Base-by-base conservation (phyloP, 2,888 invertebrate genomes). In the Icerya purchasi region DNA sequence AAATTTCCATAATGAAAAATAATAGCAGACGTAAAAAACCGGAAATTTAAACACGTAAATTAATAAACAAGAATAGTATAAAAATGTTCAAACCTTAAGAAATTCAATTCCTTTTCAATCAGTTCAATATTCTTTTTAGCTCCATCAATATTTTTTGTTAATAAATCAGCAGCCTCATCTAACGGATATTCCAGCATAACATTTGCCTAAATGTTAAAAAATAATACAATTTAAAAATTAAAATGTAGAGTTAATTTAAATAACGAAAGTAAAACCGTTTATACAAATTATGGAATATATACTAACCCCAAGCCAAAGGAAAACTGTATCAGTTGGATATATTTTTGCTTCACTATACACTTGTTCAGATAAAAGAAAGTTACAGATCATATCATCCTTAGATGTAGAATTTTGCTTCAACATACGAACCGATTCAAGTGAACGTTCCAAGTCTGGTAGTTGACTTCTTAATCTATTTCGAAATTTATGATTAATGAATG, bases 151-250 rank as follows among this genome's bases (percentile, higher is more conserved):
- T 90, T 91, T 68, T 88, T 85, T 61, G 80, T 78, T 22, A 96
- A 75, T 60, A 94, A 74, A 62, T 79, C 78, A 70, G 89, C 83
- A 25, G 94, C 94, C 74, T 94, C 96, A 65, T 87, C 84, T 66
- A 96, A 74, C 23, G 83, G 81, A 74, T 96, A 97, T 73, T 97
- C 96, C 68, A 97, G 74, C 96, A 97, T 97, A 3, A 96, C 92
- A 76, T 94, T 96, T 2, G 96, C 69, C 69, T 69, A 62, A 53
- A 56, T n/a, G n/a, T n/a, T n/a, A n/a, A 49, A 14, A 61, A 51
- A 14, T 24, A 3, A 2, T 18, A 52, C 5, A 25, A n/a, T 19
- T 8, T 25, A 49, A 19, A 36, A n/a, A 22, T 21, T 21, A 54
- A 21, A 21, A 22, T 21, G 23, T 14, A 5, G 18, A 21, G 5